phyloP scores from a whole-genome alignment of 2,888 invertebrate species.

The Callyntrura guangdongensis region DNA sequence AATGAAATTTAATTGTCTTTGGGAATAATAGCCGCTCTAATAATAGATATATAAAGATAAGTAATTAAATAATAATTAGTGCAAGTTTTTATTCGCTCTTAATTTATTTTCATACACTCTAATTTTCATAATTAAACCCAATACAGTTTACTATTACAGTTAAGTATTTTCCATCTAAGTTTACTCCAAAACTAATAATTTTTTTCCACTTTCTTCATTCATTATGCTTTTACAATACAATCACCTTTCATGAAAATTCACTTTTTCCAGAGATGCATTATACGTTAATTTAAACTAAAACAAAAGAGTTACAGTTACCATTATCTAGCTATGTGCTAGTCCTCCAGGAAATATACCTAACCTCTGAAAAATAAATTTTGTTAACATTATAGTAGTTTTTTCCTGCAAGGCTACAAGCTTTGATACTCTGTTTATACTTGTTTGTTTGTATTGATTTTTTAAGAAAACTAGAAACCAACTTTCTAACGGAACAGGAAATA shows the following conservation, averaged over 20 bases:
- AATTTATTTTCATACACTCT: too few species aligned
- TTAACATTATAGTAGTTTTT: constrained; percentile 17
- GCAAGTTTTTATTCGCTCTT: too few species aligned
- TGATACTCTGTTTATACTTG: constrained; percentile 61
- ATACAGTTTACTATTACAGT: neutral
- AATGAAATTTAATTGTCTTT: too few species aligned
- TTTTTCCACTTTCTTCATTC: neutral
- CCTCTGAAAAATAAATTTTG: constrained; percentile 48
- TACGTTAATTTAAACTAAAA: too few species aligned
- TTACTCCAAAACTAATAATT: neutral
- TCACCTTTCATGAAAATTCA: neutral
- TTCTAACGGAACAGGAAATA: neutral
- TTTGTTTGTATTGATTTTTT: constrained; percentile 43
- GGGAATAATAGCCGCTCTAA: too few species aligned
- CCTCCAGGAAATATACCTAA: neutral
- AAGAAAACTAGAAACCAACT: too few species aligned
- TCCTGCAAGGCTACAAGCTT: constrained; percentile 62
- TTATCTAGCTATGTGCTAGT: neutral
- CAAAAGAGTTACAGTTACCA: neutral
- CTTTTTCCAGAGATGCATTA: too few species aligned
- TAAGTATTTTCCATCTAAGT: too few species aligned
- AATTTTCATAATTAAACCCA: neutral
- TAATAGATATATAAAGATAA: too few species aligned
- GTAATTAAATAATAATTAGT: neutral
- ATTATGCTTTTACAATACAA: neutral